These are phyloP conservation scores for Thunnus thynnus DNA, from an alignment of 2,113 vertebrate species.

Conservation along the genomic window DNA sequence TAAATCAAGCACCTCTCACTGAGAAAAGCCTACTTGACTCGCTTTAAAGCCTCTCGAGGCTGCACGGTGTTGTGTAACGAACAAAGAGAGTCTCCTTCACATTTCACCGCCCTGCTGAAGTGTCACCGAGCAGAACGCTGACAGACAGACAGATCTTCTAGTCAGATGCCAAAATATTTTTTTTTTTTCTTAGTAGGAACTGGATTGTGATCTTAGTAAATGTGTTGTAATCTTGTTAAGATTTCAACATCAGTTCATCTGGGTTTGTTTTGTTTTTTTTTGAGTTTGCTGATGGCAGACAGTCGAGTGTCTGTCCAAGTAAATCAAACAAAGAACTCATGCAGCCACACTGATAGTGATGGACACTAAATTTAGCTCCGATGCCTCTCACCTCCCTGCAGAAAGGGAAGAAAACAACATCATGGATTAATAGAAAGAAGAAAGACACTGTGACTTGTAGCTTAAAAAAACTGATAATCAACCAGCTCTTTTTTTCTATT, in stretches of 20 bases:
- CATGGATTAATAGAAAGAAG: no score
- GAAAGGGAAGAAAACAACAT: neutral
- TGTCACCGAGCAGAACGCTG: neutral
- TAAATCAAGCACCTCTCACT: conserved; percentile 26
- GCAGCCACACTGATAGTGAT: neutral
- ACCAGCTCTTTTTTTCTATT: neutral
- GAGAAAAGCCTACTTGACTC: conserved; percentile 1
- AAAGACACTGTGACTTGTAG: neutral
- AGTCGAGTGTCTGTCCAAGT: neutral
- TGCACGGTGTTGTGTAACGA: neutral
- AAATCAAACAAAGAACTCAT: no score
- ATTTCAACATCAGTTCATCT: neutral
- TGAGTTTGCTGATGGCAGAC: no score
- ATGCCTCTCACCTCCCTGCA: neutral
- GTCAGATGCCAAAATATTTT: neutral
- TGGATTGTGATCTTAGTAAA: neutral
- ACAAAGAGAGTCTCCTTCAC: no score
- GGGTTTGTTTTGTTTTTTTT: neutral
- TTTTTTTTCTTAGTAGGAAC: neutral
- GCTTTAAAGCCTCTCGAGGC: neutral
- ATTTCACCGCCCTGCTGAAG: neutral
- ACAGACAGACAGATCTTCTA: neutral
- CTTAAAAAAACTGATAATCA: accelerated
- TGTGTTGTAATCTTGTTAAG: neutral
- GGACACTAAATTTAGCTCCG: neutral